Evolutionary conservation across 2,113 vertebrate species (phyloP).

Genomic region (Ia io): DNA sequence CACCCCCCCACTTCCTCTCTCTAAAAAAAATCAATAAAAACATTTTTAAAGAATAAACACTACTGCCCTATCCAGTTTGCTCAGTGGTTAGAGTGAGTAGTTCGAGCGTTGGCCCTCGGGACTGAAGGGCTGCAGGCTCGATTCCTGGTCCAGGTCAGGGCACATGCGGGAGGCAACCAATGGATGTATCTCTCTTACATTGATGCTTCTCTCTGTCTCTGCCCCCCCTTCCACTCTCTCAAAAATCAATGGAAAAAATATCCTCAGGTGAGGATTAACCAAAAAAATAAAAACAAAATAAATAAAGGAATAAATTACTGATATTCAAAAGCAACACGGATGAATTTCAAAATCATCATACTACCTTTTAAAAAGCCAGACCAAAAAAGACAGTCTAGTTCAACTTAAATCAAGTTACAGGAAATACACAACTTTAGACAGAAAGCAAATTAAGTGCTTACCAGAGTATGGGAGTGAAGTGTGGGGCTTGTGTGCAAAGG

Average conservation of each 20-base stretch:
- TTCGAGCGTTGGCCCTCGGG: too few species aligned
- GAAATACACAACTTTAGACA: neutral
- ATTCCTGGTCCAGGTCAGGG: too few species aligned
- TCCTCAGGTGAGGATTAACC: too few species aligned
- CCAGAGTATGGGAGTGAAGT: neutral
- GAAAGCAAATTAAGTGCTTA: neutral
- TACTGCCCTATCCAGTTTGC: too few species aligned
- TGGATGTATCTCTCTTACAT: too few species aligned
- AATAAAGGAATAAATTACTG: neutral
- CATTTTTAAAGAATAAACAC: neutral
- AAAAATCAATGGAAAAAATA: too few species aligned
- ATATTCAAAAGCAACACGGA: neutral
- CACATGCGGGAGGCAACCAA: too few species aligned
- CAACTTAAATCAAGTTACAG: neutral
- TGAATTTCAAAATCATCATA: neutral
- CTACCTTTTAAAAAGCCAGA: neutral
- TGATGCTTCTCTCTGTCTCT: too few species aligned
- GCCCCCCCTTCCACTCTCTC: too few species aligned
- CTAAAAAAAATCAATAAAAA: neutral
- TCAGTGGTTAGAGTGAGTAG: too few species aligned
- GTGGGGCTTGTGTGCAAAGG: neutral
- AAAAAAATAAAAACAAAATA: neutral
- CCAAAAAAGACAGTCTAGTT: neutral
- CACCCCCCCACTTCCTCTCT: too few species aligned
- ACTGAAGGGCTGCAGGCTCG: too few species aligned